phyloP scores from a whole-genome alignment of 2,797 vertebrate species.

The Labroides dimidiatus region DNA sequence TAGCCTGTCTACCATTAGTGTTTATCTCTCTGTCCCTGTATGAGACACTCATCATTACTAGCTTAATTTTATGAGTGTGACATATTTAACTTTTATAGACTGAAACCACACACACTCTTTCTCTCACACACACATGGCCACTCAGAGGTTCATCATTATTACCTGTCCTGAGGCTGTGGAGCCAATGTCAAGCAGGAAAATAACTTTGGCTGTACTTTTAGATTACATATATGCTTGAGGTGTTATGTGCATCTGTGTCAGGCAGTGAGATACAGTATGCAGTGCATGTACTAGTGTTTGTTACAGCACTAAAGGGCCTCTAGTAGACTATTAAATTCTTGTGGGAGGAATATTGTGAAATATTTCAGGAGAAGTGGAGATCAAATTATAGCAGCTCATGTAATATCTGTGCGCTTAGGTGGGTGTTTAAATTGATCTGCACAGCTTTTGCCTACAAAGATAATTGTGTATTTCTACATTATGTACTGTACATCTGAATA shows the following conservation, averaged over 20 bases:
- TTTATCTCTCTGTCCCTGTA: not conserved
- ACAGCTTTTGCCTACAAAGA: slow-evolving; percentile 26
- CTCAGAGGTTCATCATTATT: slow-evolving; percentile 35
- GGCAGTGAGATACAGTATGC: not conserved
- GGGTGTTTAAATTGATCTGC: slow-evolving; percentile 45
- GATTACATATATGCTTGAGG: slow-evolving; percentile 33
- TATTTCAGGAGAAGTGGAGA: slow-evolving; percentile 30
- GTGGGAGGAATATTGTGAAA: slow-evolving; percentile 34
- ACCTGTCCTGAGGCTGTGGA: slow-evolving; percentile 47
- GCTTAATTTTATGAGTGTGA: slow-evolving; percentile 16
- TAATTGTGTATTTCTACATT: slow-evolving; percentile 13
- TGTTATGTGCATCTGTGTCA: slow-evolving; percentile 8
- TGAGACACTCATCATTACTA: slow-evolving; percentile 14
- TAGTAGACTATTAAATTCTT: slow-evolving; percentile 39
- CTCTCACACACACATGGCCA: not conserved
- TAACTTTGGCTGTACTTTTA: slow-evolving; percentile 36
- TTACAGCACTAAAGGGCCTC: slow-evolving; percentile 18
- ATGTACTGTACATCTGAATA: not conserved
- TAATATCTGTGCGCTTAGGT: slow-evolving; percentile 24
- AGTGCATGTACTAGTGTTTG: slow-evolving; percentile 30
- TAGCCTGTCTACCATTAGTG: not conserved
- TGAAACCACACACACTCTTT: not conserved
- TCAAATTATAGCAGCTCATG: slow-evolving; percentile 38
- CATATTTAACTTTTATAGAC: slow-evolving; percentile 14
- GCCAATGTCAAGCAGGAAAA: slow-evolving; percentile 45